phyloP scores from a whole-genome alignment of 2,888 invertebrate genomes.

The Halocaridina rubra region DNA sequence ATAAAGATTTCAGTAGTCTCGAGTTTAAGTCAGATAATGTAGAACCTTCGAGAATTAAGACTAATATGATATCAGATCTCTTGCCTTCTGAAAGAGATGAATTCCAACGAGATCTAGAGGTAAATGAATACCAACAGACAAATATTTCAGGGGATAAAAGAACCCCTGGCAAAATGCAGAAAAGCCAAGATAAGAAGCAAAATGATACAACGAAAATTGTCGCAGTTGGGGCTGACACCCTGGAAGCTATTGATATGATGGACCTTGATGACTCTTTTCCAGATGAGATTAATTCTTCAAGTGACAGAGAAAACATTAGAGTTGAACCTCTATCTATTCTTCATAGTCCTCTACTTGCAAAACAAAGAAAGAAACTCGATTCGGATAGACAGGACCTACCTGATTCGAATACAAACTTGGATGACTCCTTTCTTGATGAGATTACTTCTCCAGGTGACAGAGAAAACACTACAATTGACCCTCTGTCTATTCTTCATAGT shows the following conservation, averaged over 20 bases:
- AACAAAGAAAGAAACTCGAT: background rate
- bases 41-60: background rate
- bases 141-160: too few relatives aligned
- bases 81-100: too few relatives aligned
- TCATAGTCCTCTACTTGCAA: background rate
- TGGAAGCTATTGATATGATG: conserved; percentile 26
- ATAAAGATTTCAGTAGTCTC: too few relatives aligned
- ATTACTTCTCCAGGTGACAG: background rate
- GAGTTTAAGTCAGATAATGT: too few relatives aligned
- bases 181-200: background rate
- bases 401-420: too few relatives aligned
- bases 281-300: background rate
- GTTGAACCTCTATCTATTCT: background rate
- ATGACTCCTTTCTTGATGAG: too few relatives aligned
- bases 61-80: too few relatives aligned
- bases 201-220: background rate
- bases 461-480: background rate
- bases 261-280: conserved; percentile 15
- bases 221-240: conserved; percentile 5
- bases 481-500: background rate
- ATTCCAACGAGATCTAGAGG: too few relatives aligned
- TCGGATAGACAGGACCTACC: background rate
- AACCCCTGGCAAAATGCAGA: too few relatives aligned
- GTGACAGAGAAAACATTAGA: background rate
- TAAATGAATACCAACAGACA: background rate